A percentile compares a stretch with the other conserved stretches of the same genome.
Conservation (phyloP, 2,797 vertebrate species). For the Masticophis lateralis region DNA sequence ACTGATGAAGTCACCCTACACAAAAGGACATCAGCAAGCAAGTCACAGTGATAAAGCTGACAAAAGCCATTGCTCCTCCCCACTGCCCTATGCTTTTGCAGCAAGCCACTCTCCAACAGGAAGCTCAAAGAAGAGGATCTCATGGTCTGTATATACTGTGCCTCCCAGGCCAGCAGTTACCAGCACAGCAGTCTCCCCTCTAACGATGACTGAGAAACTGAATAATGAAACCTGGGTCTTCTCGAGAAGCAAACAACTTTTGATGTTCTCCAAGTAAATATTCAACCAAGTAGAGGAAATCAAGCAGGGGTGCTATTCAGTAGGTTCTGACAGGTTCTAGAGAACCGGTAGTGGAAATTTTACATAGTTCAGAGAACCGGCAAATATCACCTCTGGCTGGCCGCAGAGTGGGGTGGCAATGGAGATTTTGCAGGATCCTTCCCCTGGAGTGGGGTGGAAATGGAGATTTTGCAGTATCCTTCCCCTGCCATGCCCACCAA, state of each 20-base stretch:
- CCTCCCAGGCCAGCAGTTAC: rapidly evolving
- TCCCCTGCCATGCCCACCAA: no score
- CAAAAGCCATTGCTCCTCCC: rapidly evolving
- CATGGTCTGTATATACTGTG: background rate
- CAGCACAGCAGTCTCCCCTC: background rate
- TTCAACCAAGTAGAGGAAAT: background rate
- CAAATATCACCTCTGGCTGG: no score
- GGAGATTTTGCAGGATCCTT: no score
- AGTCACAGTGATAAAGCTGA: background rate
- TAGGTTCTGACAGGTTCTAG: no score
- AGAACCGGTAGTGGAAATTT: no score
- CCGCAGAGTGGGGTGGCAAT: no score
- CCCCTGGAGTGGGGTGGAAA: no score
- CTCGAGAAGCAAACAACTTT: background rate
- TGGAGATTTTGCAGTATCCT: no score
- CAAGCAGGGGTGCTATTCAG: background rate
- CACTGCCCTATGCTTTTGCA: background rate
- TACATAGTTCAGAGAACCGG: no score
- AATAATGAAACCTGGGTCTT: background rate
- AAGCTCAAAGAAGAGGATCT: background rate
- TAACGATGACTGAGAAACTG: background rate
- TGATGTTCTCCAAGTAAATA: background rate
- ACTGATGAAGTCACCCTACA: background rate
- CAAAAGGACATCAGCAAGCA: background rate
- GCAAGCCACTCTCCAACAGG: rapidly evolving